Base-by-base conservation (phyloP, 2,888 invertebrate species). In the Gibbula magus region DNA sequence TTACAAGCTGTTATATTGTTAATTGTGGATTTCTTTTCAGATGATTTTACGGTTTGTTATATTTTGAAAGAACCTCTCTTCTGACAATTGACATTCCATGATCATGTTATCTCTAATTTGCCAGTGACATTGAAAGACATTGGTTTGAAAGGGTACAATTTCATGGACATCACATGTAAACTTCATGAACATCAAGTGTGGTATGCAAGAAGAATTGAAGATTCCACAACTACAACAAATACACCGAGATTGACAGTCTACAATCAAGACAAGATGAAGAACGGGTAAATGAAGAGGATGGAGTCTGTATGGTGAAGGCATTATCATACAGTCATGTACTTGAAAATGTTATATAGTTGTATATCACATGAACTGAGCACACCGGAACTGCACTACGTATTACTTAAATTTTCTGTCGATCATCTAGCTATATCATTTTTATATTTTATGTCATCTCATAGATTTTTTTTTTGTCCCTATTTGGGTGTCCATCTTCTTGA, bases 401-500 rank as follows among this genome's bases (percentile, higher is more conserved):
- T 32, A 35, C 29, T 53, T 54, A n/a, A 32, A 29, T 22, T 10
- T 54, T 54, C 35, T 54, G 52, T 75, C 32, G 16, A 54, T 25
- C 32, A 53, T 75, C 39, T 25, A 54, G n/a, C n/a, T 25, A 16
- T 75, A 53, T 75, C 35, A 32, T 54, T 75, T 39, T 54, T 67
- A n/a, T 32, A 35, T 79, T 75, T 78, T 78, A 78, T 78, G 78
- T 25, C 45, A 32, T 61, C 61, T 78, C 70, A 73, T 86, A 85
- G 84, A 83, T 70, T 81, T 85, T 86, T 84, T 86, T 85, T 80
- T 89, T 91, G 89, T 87, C 88, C 91, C 89, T 85, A 90, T 91
- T 77, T 90, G 91, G 90, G 86, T 88, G 91, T 90, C 90, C 86
- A 86, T 83, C 83, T 53, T 82, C 85, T 87, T 87, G 83, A 87